Evolutionary conservation across 2,888 invertebrate genomes (phyloP).

Genomic region (Lobophora halterata): DNA sequence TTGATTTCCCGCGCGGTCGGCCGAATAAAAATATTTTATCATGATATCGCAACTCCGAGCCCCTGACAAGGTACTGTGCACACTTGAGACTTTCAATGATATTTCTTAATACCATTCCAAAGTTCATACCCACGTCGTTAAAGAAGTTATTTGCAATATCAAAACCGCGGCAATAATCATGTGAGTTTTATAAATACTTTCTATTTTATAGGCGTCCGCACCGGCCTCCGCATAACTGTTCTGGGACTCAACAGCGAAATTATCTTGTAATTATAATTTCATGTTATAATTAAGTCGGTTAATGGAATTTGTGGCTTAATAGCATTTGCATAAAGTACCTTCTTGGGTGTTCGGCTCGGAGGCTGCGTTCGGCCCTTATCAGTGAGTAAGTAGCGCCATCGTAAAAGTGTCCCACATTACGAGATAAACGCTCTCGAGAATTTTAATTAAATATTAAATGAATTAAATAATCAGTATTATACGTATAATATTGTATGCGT

Average conservation of each 20-base stretch:
- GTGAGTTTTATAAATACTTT: constrained; percentile 59
- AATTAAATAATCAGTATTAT: constrained; percentile 81
- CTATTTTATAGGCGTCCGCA: constrained; percentile 63
- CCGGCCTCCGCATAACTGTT: constrained; percentile 69
- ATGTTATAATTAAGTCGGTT: constrained; percentile 65
- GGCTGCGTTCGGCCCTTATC: constrained; percentile 66
- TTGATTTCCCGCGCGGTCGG: constrained; percentile 71
- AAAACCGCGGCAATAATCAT: constrained; percentile 50
- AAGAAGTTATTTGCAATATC: constrained; percentile 46
- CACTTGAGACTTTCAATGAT: constrained; percentile 63
- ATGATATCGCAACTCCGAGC: constrained; percentile 44
- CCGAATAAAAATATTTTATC: constrained; percentile 62
- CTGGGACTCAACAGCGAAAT: constrained; percentile 70
- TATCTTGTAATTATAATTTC: constrained; percentile 78
- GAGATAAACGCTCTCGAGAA: constrained; percentile 78
- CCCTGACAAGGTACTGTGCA: constrained; percentile 41
- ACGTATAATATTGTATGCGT: constrained; percentile 75
- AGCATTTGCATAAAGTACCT: constrained; percentile 66
- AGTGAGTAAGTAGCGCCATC: constrained; percentile 75
- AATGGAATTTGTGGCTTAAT: constrained; percentile 69
- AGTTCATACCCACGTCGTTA: constrained; percentile 53
- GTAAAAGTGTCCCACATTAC: constrained; percentile 80
- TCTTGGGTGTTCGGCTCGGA: constrained; percentile 61
- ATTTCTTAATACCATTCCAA: constrained; percentile 74
- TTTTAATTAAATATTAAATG: constrained; percentile 81